Evolutionary conservation across 2,888 invertebrate genomes (phyloP).

Genomic region (Lepidocyrtinus sp.): DNA sequence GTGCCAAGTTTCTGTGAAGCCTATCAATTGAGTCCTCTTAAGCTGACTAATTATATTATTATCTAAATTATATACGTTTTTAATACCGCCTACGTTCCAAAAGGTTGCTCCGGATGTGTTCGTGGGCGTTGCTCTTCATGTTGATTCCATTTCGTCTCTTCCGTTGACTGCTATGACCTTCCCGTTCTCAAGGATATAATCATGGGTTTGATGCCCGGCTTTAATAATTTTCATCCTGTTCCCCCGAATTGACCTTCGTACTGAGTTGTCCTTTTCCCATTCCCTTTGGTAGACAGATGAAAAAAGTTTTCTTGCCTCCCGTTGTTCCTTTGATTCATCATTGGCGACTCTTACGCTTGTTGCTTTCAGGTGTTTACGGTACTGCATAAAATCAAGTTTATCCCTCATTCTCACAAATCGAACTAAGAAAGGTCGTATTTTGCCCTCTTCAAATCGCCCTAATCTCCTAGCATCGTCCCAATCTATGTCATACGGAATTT

Average conservation of each 20-base stretch:
- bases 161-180: neutral
- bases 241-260: neutral
- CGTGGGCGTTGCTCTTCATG: too few relatives aligned
- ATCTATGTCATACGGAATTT: neutral
- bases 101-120: neutral
- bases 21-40: too few relatives aligned
- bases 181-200: neutral
- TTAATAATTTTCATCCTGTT: neutral
- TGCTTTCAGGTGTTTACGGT: neutral
- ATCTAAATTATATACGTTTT: neutral
- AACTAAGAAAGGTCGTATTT: neutral
- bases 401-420: neutral
- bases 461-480: slow-evolving; percentile 6
- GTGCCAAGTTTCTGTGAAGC: too few relatives aligned
- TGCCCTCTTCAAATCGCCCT: neutral
- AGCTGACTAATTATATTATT: too few relatives aligned
- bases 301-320: neutral
- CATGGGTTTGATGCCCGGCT: neutral
- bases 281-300: neutral
- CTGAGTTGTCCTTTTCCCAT: neutral
- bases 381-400: neutral
- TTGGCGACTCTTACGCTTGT: neutral
- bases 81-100: slow-evolving; percentile 11
- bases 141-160: neutral
- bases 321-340: slow-evolving; percentile 7